Evolutionary conservation across 2,113 vertebrate species (phyloP).

Genomic region (Miniopterus natalensis): DNA sequence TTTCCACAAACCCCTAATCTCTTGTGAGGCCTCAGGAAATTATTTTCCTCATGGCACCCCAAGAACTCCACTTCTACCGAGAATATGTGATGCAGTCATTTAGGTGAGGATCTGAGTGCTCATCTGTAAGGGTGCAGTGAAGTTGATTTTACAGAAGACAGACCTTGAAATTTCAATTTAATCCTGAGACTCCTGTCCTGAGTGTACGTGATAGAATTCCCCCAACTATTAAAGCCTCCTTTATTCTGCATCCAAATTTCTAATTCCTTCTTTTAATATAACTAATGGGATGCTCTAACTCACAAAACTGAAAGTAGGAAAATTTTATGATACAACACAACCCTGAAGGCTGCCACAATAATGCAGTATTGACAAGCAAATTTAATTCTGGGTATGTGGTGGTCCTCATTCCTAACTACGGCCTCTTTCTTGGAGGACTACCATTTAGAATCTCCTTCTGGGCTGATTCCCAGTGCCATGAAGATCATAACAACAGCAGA

Average conservation of each 20-base stretch:
- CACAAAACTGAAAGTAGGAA: background rate
- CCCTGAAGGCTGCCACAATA: background rate
- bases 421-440: background rate
- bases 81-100: background rate
- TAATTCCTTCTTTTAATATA: background rate
- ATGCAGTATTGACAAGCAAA: background rate
- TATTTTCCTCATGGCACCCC: background rate
- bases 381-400: background rate
- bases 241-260: background rate
- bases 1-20: background rate
- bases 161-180: conserved; percentile 47
- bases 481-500: background rate
- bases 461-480: background rate
- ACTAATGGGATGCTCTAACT: background rate
- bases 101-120: background rate
- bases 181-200: background rate
- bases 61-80: background rate
- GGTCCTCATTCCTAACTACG: background rate
- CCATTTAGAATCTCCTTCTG: background rate
- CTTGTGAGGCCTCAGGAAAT: background rate
- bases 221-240: background rate
- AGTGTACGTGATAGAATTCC: conserved; percentile 17
- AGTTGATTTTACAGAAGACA: background rate
- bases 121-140: background rate
- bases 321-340: background rate